A percentile compares a stretch with the other conserved stretches of the same genome.
These are phyloP conservation scores for Himalopsyche phryganea DNA, from an alignment of 1,140 invertebrate genomes.

Conservation along the genomic window DNA sequence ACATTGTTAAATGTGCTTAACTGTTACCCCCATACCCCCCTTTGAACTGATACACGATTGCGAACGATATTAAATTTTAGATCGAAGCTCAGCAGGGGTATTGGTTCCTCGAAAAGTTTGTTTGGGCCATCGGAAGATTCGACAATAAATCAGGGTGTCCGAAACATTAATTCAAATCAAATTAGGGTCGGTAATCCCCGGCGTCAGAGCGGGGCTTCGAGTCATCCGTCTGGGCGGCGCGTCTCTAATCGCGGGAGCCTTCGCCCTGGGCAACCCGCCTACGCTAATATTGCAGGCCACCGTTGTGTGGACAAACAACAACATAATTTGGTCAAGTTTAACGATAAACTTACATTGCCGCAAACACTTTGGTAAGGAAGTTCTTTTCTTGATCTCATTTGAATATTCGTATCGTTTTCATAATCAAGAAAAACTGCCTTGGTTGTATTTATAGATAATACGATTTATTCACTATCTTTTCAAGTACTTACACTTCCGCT, in stretches of 20 bases:
- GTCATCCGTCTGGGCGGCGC: conserved; percentile 22
- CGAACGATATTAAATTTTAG: conserved; percentile 28
- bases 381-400: too few relatives aligned
- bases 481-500: too few relatives aligned
- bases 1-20: too few relatives aligned
- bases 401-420: too few relatives aligned
- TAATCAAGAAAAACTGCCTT: too few relatives aligned
- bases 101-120: background rate
- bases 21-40: too few relatives aligned
- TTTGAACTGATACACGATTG: conserved; percentile 3
- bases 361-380: too few relatives aligned
- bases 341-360: too few relatives aligned
- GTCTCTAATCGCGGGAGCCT: conserved; percentile 9
- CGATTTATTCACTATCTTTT: too few relatives aligned
- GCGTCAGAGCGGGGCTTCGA: conserved; percentile 22
- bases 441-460: too few relatives aligned
- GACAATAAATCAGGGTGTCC: conserved; percentile 33
- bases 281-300: background rate
- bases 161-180: conserved; percentile 35
- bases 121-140: conserved; percentile 20
- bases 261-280: background rate
- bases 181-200: conserved; percentile 34
- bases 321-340: too few relatives aligned
- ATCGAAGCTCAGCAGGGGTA: conserved; percentile 7
- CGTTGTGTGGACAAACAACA: too few relatives aligned